Evolutionary conservation across 1,140 invertebrate genomes (phyloP), one percentile per base, ranked within the genome.

Genomic region (Sycophaga agraensis): DNA sequence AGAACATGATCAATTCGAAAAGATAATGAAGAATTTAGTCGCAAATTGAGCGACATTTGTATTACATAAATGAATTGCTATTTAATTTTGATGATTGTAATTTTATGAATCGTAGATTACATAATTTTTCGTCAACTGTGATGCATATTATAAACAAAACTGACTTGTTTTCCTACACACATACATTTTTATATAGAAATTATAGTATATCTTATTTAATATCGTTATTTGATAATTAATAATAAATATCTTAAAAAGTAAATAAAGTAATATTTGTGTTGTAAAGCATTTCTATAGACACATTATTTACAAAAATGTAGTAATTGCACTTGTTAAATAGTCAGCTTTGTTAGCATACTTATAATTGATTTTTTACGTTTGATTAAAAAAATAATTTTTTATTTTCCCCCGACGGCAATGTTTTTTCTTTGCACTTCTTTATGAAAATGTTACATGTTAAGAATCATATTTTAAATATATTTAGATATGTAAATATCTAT

Each of bases 21-120:
- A 19, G 11, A 17, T 17, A n/a, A 55, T 11, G 14, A 57, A 17
- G 19, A 50, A 39, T 50, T 50, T 43, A 57, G 40, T 51, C 21
- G 24, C 39, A 57, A 45, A 56, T 57, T 57, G 53, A 46, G 9
- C 46, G 26, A 37, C 40, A 43, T 42, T 42, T 51, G 16, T 62
- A 55, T 46, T 55, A 39, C 55, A 48, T 55, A 45, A 46, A 26
- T 49, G n/a, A 60, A 53, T 37, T 54, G 19, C 49, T 46, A 62
- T 51, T 51, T 19, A 43, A n/a, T 57, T 57, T 63, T 55, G 35
- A 56, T 57, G 53, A 63, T 63, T 63, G 54, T 57, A 63, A 63
- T 63, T 63, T 56, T 56, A 63, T 57, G 19, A 24, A 43, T 31
- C n/a, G 9, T 21, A 34, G 55, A 62, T 28, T 39, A 49, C 31